Evolutionary conservation across 2,797 vertebrate species (phyloP).

Genomic region (Myotis findleyi): DNA sequence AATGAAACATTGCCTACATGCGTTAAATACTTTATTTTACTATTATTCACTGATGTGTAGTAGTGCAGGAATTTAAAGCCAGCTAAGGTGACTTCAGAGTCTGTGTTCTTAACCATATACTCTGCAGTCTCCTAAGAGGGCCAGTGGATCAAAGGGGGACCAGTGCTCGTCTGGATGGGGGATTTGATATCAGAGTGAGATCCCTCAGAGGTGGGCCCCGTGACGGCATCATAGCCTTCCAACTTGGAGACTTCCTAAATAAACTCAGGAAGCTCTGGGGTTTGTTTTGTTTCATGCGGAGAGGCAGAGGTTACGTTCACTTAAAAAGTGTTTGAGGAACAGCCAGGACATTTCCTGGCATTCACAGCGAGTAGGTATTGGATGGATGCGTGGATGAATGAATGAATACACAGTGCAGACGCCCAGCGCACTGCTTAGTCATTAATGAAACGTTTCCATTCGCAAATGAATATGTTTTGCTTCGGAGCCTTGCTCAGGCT

Average conservation of each 20-base stretch:
- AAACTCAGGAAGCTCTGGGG: neutral
- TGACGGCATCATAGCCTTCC: neutral
- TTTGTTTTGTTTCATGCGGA: constrained; percentile 16
- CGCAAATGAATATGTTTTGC: constrained; percentile 31
- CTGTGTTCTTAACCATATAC: neutral
- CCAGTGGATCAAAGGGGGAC: neutral
- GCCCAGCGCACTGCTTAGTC: neutral
- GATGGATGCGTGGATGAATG: neutral
- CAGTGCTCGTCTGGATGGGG: neutral
- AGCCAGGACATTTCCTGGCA: neutral
- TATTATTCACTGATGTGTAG: neutral
- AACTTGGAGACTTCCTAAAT: neutral
- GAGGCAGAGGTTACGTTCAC: constrained; percentile 17
- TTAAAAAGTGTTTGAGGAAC: neutral
- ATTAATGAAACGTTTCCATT: constrained; percentile 1
- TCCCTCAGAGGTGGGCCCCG: neutral
- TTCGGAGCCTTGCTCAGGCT: constrained; percentile 15
- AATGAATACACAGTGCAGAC: neutral
- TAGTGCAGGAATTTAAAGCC: neutral
- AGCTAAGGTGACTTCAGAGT: neutral
- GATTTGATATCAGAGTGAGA: neutral
- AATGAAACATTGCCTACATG: neutral
- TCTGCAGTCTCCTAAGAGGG: neutral
- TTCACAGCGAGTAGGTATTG: neutral
- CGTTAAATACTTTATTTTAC: constrained; percentile 24